Evolutionary conservation across 2,113 vertebrate species (phyloP).

Genomic region (Catharus fuscescens): DNA sequence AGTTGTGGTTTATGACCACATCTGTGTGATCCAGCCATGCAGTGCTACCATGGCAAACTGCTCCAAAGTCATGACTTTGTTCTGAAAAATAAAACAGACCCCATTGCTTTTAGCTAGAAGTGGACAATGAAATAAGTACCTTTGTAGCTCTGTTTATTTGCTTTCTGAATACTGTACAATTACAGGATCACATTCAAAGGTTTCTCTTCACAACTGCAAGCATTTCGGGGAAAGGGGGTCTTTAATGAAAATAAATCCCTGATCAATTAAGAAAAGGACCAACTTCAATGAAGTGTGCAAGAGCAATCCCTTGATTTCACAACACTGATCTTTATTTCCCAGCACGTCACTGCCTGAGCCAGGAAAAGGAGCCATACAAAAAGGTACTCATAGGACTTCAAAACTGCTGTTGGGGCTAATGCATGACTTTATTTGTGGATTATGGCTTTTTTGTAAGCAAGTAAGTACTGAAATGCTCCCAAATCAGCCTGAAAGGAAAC

Average conservation of each 20-base stretch:
- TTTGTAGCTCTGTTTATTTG: neutral
- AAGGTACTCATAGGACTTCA: neutral
- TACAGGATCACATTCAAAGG: neutral
- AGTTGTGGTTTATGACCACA: neutral
- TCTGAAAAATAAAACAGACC: neutral
- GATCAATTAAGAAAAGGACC: neutral
- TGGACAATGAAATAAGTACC: neutral
- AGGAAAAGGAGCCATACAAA: neutral
- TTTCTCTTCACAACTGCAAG: neutral
- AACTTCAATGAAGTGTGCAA: neutral
- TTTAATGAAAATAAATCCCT: neutral
- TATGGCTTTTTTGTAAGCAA: neutral
- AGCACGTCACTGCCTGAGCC: neutral
- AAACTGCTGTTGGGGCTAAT: accelerated
- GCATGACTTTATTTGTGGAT: neutral
- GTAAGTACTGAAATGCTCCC: neutral
- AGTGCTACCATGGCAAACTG: neutral
- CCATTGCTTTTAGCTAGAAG: neutral
- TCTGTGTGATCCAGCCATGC: neutral
- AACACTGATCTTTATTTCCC: neutral
- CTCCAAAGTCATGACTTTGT: neutral
- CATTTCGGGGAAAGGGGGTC: neutral
- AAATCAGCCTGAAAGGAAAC: neutral
- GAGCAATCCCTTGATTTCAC: neutral
- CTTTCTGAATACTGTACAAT: neutral